Evolutionary conservation across 2,888 invertebrate genomes (phyloP).

Genomic region (Noctua comes): DNA sequence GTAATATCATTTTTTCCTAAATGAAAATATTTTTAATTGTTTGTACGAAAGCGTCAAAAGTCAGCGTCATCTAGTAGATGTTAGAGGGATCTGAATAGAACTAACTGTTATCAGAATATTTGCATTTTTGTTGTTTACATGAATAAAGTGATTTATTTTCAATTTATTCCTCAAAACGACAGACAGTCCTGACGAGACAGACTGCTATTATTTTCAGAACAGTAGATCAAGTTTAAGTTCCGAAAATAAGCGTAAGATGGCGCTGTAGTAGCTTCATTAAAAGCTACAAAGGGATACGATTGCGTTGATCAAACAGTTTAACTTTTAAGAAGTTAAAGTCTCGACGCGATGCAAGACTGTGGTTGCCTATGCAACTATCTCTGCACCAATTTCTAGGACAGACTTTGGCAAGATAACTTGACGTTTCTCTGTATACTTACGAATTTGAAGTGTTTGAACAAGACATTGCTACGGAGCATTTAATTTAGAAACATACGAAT

Average conservation of each 20-base stretch:
- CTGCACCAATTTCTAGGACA: conserved; percentile 42
- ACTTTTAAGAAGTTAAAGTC: conserved; percentile 61
- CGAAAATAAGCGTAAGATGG: conserved; percentile 19
- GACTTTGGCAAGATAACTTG: conserved; percentile 49
- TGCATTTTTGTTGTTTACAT: not conserved
- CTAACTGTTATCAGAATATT: not conserved
- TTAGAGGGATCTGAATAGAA: not conserved
- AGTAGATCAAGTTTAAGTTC: conserved; percentile 4
- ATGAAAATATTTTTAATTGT: not conserved
- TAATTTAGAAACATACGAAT: conserved; percentile 19
- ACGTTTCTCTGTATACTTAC: conserved; percentile 33
- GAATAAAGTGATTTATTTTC: not conserved
- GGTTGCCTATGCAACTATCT: conserved; percentile 45
- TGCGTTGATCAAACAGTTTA: conserved; percentile 59
- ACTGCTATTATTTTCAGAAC: not conserved
- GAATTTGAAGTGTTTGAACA: conserved; percentile 52
- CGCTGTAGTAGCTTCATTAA: conserved; percentile 28
- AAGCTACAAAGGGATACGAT: conserved; percentile 21
- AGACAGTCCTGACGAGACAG: not conserved
- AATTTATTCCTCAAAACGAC: not conserved
- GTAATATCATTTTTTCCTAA: too few relatives aligned
- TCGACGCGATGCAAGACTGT: conserved; percentile 48
- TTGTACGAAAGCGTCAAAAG: not conserved
- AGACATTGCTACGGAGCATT: conserved; percentile 24
- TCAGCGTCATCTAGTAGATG: conserved; percentile 5